phyloP scores from a whole-genome alignment of 2,888 invertebrate genomes.

The Sclerodermus sp. region DNA sequence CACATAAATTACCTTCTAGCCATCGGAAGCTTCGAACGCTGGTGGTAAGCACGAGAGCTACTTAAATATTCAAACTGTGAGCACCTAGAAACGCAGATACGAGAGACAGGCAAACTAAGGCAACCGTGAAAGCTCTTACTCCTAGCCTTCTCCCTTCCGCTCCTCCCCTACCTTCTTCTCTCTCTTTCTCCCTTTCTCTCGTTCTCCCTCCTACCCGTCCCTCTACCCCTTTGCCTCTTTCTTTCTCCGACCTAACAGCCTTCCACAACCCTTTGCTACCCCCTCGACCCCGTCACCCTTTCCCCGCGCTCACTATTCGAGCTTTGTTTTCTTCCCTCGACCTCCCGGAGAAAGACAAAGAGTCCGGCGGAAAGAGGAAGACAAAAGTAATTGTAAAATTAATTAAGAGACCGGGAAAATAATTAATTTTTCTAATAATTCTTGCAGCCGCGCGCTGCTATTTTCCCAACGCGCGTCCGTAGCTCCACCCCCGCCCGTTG shows the following conservation, averaged over 20 bases:
- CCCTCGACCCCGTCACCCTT: no score
- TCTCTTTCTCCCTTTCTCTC: constrained; percentile 1
- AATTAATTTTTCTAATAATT: constrained; percentile 59
- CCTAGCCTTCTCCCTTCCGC: constrained; percentile 8
- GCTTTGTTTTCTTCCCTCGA: neutral
- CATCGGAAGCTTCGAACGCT: constrained; percentile 17
- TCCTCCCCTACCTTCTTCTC: neutral
- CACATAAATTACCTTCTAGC: constrained; percentile 13
- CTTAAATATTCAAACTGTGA: constrained; percentile 26
- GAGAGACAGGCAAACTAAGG: constrained; percentile 22
- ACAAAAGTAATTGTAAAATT: constrained; percentile 53
- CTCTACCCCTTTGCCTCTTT: neutral
- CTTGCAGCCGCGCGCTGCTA: constrained; percentile 45
- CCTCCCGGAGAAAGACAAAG: constrained; percentile 13
- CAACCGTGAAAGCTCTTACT: constrained; percentile 29
- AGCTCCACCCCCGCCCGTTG: constrained; percentile 11
- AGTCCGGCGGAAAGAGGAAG: constrained; percentile 3
- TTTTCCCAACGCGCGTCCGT: constrained; percentile 35
- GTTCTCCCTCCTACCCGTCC: neutral
- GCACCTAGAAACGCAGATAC: constrained; percentile 18
- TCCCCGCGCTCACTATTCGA: no score
- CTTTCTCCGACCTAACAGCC: no score
- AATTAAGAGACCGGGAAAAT: constrained; percentile 56
- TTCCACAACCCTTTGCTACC: no score
- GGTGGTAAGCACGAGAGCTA: constrained; percentile 11